These are phyloP conservation scores for Circaetus cinerascens DNA, from an alignment of 2,113 vertebrate species.

Conservation along the genomic window DNA sequence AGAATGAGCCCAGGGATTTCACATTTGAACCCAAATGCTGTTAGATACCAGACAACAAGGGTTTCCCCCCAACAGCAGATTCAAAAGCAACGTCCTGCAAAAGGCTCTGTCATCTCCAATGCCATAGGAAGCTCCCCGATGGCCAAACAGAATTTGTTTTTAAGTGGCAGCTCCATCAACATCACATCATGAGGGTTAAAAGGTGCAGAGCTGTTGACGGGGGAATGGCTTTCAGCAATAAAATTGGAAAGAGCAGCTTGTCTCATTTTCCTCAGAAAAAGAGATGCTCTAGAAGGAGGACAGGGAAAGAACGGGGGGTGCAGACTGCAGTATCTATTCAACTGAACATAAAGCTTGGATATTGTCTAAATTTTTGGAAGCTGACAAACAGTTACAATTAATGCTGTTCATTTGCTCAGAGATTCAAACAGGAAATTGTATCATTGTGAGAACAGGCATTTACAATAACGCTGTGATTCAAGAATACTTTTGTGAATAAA, in stretches of 20 bases:
- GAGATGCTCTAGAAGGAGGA: background rate
- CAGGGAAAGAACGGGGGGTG: background rate
- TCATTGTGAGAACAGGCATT: background rate
- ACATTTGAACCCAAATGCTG: constrained; percentile 23
- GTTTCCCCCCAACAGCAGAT: background rate
- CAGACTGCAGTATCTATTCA: background rate
- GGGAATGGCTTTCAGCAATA: background rate
- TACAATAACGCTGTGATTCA: constrained; percentile 33
- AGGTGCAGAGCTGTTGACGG: background rate
- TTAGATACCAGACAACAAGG: constrained; percentile 5
- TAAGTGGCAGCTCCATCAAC: constrained; percentile 45
- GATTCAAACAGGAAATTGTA: constrained; percentile 35
- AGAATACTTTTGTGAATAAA: constrained; percentile 44
- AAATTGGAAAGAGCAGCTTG: constrained; percentile 21
- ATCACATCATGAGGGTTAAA: constrained; percentile 36
- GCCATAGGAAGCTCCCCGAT: background rate
- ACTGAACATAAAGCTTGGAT: background rate
- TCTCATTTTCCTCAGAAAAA: constrained; percentile 9
- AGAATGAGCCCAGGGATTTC: constrained; percentile 30
- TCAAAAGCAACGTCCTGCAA: constrained; percentile 16
- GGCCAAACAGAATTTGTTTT: constrained; percentile 21
- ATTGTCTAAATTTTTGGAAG: constrained; percentile 35
- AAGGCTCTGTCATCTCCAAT: constrained; percentile 18
- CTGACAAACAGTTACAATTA: constrained; percentile 33
- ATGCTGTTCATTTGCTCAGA: background rate